Percentiles rank a stretch among this genome's conserved stretches.
These are phyloP conservation scores for Lethrus apterus DNA, from an alignment of 1,140 invertebrate genomes.

Conservation along the genomic window DNA sequence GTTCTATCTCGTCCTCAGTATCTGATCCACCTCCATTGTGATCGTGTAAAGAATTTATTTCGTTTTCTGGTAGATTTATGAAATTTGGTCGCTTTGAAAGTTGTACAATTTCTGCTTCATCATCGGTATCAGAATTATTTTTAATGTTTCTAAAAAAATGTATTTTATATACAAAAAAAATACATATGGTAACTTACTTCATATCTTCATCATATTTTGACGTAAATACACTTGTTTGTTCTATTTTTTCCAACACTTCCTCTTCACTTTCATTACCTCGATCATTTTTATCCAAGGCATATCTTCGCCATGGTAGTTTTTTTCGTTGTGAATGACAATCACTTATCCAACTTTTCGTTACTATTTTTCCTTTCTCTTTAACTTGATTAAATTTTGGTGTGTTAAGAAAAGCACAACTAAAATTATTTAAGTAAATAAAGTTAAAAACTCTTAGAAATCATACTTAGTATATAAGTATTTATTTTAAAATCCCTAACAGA, in stretches of 20 bases:
- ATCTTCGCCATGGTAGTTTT: constrained; percentile 66
- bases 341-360: constrained; percentile 69
- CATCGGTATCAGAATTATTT: not conserved
- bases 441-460: too few species aligned
- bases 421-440: too few species aligned
- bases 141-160: not conserved
- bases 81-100: too few species aligned
- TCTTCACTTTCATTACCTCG: constrained; percentile 45
- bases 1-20: constrained; percentile 10
- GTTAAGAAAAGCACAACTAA: constrained; percentile 79
- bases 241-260: constrained; percentile 42
- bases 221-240: too few species aligned
- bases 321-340: constrained; percentile 57
- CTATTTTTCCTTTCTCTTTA: constrained; percentile 59
- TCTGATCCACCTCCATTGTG: constrained; percentile 3
- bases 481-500: too few species aligned
- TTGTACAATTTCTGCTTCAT: too few species aligned
- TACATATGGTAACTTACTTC: not conserved
- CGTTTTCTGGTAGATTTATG: too few species aligned
- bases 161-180: not conserved
- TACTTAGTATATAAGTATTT: too few species aligned
- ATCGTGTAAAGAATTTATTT: too few species aligned
- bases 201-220: constrained; percentile 5
- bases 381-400: constrained; percentile 82
- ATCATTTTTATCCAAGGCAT: constrained; percentile 46